Evolutionary conservation across 2,888 invertebrate genomes (phyloP), one percentile per base, ranked within the genome.

Genomic region (Drosophila stalkeri): DNA sequence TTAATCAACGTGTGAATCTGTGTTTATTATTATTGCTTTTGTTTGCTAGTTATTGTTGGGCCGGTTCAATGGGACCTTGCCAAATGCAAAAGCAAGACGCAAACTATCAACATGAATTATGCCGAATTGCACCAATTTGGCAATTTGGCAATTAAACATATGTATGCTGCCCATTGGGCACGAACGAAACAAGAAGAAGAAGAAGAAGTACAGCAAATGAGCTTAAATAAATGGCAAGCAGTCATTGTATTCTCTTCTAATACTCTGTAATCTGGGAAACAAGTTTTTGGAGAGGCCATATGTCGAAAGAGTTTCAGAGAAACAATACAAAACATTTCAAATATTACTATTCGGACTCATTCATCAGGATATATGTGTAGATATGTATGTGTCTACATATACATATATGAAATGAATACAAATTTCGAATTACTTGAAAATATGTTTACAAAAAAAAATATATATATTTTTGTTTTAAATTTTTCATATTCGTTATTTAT

Each of bases 61-160:
- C 62, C 49, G 20, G 60, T 60, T 69, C 59, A 62, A 71, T 68
- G 70, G 70, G 83, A 90, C 86, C 89, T 86, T 86, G 86, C 69
- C 67, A 71, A 81, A 79, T 62, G 54, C 71, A 63, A 55, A 75
- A 49, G 66, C 69, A 70, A 72, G 66, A 66, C 57, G 57, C 39
- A 16, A 64, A 62, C 70, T 70, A 86, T 86, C 85, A 74, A 72
- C 73, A 82, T 85, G 77, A 85, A 88, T 85, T 85, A 89, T 88
- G 80, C 75, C 68, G 89, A 86, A 90, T 89, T 86, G 86, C 90
- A 86, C 86, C 90, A 86, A 90, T 86, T 86, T 86, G 77, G 78
- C 90, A 86, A 90, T 86, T 86, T 86, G 77, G 78, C 89, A 90
- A 86, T 86, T 86, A 86, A 89, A 80, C 90, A 86, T 88, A 75